Base-by-base conservation (phyloP, 2,888 invertebrate genomes). In the Apodemia duryi region DNA sequence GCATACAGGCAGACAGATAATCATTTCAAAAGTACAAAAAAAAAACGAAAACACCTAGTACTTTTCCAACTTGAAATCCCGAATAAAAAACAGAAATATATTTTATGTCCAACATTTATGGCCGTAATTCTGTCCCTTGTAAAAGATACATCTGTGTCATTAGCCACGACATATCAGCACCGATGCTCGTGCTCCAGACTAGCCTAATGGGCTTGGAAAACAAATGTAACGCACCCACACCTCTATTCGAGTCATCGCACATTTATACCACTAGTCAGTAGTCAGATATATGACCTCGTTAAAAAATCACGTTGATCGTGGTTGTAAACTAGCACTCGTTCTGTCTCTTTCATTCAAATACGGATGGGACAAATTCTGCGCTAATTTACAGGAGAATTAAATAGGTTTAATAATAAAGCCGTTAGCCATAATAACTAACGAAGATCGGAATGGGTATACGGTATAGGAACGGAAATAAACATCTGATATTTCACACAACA, bases 181-280 rank as follows among this genome's bases (percentile, higher is more conserved):
- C 57, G 13, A 32, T 29, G 29, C 57, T 35, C 32, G 6, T 57
- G 57, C 32, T 32, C 13, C 57, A 13, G 11, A 32, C 11, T 32
- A 35, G 57, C 57, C 57, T 57, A 57, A 57, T 57, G 57, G 13
- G 35, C 13, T 57, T 57, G 57, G 57, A 57, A 57, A 57, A 57
- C 32, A 57, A 57, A 57, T 57, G 28, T 32, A 57, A 32, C 28
- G 57, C 57, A 57, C 32, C 32, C 57, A 57, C 57, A 57, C 32
- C 57, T 57, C 32, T 57, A 32, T 57, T 57, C 35, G 57, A 13
- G 29, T 13, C 35, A 60, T 35, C 57, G 57, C 13, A 60, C 57
- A 60, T 60, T 60, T 51, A 51, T 51, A 13, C 49, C 49, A 6
- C 6, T 51, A 21, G 6, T 5, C n/a, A 51, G 51, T 51, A 43